phyloP scores from a whole-genome alignment of 35 echinoderm and acorn worm genomes.

The Heliocidaris tuberculata region DNA sequence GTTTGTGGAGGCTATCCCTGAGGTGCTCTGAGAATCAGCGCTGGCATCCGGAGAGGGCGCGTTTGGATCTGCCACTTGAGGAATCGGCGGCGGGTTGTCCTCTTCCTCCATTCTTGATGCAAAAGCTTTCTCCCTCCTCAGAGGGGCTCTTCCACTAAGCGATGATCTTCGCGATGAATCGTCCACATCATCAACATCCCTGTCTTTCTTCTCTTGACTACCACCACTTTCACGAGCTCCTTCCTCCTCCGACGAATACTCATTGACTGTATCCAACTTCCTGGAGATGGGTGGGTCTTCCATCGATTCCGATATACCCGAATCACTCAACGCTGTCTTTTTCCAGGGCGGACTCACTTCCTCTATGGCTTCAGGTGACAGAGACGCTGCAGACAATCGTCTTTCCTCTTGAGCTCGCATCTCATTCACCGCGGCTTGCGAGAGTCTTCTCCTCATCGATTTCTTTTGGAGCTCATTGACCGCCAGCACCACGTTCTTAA shows the following conservation, averaged over 20 bases:
- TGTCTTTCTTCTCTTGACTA: background rate
- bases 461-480: constrained; percentile 91
- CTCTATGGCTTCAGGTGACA: background rate
- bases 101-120: constrained; percentile 3
- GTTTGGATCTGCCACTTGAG: background rate
- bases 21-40: constrained; percentile 87
- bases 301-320: constrained; percentile 29
- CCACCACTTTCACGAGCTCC: background rate
- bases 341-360: background rate
- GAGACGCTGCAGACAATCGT: background rate
- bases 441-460: constrained; percentile 68
- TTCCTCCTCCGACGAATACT: constrained; percentile 27
- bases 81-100: background rate
- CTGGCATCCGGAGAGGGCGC: constrained; percentile 59
- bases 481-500: constrained; percentile 88
- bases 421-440: constrained; percentile 42
- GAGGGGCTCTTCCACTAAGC: background rate
- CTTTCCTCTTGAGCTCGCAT: background rate
- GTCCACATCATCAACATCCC: constrained; percentile 37
- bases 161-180: constrained; percentile 24
- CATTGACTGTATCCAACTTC: background rate
- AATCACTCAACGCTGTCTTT: background rate
- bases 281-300: constrained; percentile 16
- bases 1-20: constrained; percentile 89
- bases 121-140: constrained; percentile 49